Evolutionary conservation across 2,797 vertebrate genomes (phyloP).

Genomic region (Cuculus canorus): DNA sequence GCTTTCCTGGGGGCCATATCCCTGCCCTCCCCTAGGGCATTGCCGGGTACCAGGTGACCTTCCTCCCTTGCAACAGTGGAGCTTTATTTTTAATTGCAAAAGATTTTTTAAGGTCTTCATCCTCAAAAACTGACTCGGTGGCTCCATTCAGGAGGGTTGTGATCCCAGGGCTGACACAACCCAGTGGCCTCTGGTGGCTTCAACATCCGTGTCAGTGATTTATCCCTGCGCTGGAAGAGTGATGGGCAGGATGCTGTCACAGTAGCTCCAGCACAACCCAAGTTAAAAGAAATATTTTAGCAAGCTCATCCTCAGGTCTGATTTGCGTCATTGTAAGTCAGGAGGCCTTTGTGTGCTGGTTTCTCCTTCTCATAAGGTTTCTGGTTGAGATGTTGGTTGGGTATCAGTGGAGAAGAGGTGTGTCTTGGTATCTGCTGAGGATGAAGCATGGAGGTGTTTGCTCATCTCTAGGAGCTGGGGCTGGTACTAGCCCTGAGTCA

Average conservation of each 20-base stretch:
- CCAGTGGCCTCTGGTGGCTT: neutral
- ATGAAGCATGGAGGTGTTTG: neutral
- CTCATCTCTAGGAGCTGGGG: neutral
- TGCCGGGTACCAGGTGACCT: rapidly evolving
- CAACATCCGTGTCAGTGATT: rapidly evolving
- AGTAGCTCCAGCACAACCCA: neutral
- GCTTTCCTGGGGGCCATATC: neutral
- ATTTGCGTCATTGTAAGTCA: neutral
- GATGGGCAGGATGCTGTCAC: neutral
- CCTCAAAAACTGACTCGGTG: rapidly evolving
- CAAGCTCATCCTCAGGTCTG: neutral
- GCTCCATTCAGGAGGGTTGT: no score
- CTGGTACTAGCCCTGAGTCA: neutral
- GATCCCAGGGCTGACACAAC: rapidly evolving
- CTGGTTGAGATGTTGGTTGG: constrained; percentile 1
- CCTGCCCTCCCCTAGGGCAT: neutral
- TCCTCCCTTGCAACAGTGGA: neutral
- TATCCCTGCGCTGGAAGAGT: rapidly evolving
- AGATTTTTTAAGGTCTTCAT: neutral
- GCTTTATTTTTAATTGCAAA: neutral
- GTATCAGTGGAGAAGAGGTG: constrained; percentile 20
- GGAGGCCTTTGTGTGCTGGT: neutral
- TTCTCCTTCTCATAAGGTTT: constrained; percentile 35
- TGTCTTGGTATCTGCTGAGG: neutral
- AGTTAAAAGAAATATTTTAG: neutral